These are phyloP conservation scores for Parnassius mnemosyne DNA, from an alignment of 2,888 invertebrate species.

Conservation along the genomic window DNA sequence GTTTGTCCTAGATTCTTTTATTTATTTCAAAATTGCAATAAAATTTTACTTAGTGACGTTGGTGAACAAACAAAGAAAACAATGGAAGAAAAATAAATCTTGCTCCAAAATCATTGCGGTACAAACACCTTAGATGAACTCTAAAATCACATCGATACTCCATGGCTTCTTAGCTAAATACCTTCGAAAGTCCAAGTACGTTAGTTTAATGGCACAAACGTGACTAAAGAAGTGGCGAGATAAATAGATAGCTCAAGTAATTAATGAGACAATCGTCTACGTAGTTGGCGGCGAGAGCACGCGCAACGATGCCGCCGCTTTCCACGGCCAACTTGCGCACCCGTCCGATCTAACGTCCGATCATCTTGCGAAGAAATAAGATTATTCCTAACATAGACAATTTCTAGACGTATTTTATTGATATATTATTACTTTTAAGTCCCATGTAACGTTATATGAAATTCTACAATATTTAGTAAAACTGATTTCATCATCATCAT, in stretches of 20 bases:
- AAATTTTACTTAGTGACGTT: too few relatives aligned
- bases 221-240: constrained; percentile 22
- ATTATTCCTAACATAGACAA: constrained; percentile 4
- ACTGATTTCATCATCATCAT: too few relatives aligned
- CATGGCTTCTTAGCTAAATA: not conserved
- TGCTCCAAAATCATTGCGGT: not conserved
- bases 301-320: constrained; percentile 24
- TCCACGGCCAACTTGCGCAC: constrained; percentile 30
- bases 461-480: too few relatives aligned
- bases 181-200: constrained; percentile 11
- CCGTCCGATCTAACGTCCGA: constrained; percentile 18
- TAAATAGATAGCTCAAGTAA: constrained; percentile 19
- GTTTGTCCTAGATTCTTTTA: too few relatives aligned
- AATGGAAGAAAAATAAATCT: not conserved
- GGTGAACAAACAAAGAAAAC: too few relatives aligned
- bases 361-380: constrained; percentile 7
- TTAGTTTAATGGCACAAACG: constrained; percentile 20
- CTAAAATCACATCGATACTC: not conserved
- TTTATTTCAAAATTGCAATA: too few relatives aligned
- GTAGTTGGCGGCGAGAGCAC: constrained; percentile 15
- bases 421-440: not conserved
- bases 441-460: too few relatives aligned
- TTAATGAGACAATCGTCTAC: constrained; percentile 25
- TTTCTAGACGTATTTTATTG: not conserved
- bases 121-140: not conserved